Percentiles rank a stretch among this genome's conserved stretches.
Conservation (phyloP, 2,888 invertebrate species). For the Temnothorax ravouxi region DNA sequence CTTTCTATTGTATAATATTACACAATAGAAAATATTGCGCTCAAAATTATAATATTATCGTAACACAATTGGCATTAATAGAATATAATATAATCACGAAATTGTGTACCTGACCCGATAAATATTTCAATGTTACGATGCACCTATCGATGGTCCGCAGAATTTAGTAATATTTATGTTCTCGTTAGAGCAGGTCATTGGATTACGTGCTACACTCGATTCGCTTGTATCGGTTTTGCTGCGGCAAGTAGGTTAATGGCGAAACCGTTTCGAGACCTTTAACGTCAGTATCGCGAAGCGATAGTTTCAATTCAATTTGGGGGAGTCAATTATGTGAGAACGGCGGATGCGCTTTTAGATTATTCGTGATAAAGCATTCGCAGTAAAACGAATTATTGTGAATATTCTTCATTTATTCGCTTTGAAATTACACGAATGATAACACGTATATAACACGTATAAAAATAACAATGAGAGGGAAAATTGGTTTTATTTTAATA, state of each 20-base stretch:
- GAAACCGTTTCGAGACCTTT: slow-evolving; percentile 54
- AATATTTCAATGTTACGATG: slow-evolving; percentile 60
- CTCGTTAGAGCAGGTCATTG: slow-evolving; percentile 44
- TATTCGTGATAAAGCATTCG: slow-evolving; percentile 30
- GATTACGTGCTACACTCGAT: slow-evolving; percentile 53
- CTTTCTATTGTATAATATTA: slow-evolving; percentile 59
- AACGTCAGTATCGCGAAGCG: slow-evolving; percentile 44
- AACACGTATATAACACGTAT: slow-evolving; percentile 20
- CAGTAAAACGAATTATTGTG: slow-evolving; percentile 32
- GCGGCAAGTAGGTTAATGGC: slow-evolving; percentile 57
- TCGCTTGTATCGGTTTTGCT: slow-evolving; percentile 57
- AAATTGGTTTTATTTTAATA: slow-evolving; percentile 46
- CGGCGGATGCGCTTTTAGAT: slow-evolving; percentile 37
- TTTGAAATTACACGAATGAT: slow-evolving; percentile 13
- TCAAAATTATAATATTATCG: slow-evolving; percentile 15
- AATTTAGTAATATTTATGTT: slow-evolving; percentile 31
- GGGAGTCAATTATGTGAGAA: slow-evolving; percentile 30
- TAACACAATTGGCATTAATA: slow-evolving; percentile 61
- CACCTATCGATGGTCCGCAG: not conserved
- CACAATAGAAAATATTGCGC: slow-evolving; percentile 46
- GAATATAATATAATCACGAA: not conserved
- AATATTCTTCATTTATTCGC: slow-evolving; percentile 34
- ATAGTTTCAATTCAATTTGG: slow-evolving; percentile 50
- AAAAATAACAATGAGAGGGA: slow-evolving; percentile 32
- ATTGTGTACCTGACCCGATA: slow-evolving; percentile 40